Evolutionary conservation across 2,888 invertebrate genomes (phyloP).

Genomic region (Steinernema hermaphroditum): DNA sequence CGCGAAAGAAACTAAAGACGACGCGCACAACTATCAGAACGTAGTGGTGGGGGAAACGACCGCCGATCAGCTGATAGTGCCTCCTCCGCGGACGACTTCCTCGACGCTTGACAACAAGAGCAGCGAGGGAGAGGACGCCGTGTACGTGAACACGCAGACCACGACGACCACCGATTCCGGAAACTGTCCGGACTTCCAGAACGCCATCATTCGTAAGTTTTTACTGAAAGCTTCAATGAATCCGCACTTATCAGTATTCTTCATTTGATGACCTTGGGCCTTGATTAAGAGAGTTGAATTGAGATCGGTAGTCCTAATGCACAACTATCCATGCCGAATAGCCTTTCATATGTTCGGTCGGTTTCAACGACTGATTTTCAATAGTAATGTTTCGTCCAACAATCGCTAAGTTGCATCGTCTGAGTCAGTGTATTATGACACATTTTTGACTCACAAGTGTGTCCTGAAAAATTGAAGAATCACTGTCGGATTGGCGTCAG

Average conservation of each 20-base stretch:
- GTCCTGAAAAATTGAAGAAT: too few species aligned
- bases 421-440: too few species aligned
- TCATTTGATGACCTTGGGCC: too few species aligned
- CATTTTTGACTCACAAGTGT: too few species aligned
- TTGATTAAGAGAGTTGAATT: too few species aligned
- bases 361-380: too few species aligned
- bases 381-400: too few species aligned
- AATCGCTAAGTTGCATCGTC: too few species aligned
- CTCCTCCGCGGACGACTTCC: slow-evolving; percentile 37
- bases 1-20: background rate
- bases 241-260: background rate
- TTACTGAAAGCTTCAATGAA: background rate
- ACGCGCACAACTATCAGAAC: slow-evolving; percentile 23
- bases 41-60: slow-evolving; percentile 7
- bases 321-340: too few species aligned
- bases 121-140: slow-evolving; percentile 47
- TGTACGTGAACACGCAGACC: slow-evolving; percentile 58
- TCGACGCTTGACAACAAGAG: slow-evolving; percentile 17
- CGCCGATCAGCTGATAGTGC: slow-evolving; percentile 32
- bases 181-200: slow-evolving; percentile 57
- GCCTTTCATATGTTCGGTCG: too few species aligned
- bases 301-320: too few species aligned
- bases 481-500: too few species aligned
- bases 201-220: slow-evolving; percentile 56
- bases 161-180: slow-evolving; percentile 42